These are phyloP conservation scores for Pangasius larnaudii DNA, from an alignment of 2,797 vertebrate genomes.

Conservation along the genomic window DNA sequence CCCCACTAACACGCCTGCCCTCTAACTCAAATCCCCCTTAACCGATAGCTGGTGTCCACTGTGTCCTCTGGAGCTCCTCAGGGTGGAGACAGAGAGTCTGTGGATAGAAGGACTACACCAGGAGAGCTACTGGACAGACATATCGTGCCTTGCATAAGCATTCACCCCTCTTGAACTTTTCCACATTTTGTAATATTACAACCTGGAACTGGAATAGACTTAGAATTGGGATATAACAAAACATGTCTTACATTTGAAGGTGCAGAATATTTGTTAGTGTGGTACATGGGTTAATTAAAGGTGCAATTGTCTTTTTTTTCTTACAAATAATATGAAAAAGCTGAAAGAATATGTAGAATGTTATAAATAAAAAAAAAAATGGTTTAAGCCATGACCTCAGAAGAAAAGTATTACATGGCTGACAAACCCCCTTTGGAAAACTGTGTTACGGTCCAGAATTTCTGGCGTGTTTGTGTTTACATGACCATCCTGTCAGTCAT, in stretches of 20 bases:
- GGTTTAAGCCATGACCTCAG: not conserved
- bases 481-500: not conserved
- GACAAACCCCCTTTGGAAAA: not conserved
- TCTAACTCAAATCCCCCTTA: slow-evolving; percentile 24
- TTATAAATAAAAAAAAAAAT: not conserved
- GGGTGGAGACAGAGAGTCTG: slow-evolving; percentile 40
- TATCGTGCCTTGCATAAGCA: not conserved
- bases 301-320: not conserved
- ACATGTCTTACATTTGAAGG: not conserved
- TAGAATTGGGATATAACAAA: not conserved
- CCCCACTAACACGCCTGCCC: slow-evolving; percentile 13
- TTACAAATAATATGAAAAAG: no score
- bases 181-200: not conserved
- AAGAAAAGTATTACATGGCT: not conserved
- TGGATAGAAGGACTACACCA: not conserved
- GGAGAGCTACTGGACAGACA: not conserved
- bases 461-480: not conserved
- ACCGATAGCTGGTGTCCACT: slow-evolving; percentile 50
- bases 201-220: not conserved
- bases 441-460: not conserved
- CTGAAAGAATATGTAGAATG: no score
- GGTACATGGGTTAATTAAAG: not conserved
- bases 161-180: not conserved
- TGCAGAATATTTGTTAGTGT: not conserved
- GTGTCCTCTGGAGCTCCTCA: slow-evolving; percentile 34